Conservation (phyloP, 2,113 vertebrate genomes). For the Phrynosoma blainvillii region DNA sequence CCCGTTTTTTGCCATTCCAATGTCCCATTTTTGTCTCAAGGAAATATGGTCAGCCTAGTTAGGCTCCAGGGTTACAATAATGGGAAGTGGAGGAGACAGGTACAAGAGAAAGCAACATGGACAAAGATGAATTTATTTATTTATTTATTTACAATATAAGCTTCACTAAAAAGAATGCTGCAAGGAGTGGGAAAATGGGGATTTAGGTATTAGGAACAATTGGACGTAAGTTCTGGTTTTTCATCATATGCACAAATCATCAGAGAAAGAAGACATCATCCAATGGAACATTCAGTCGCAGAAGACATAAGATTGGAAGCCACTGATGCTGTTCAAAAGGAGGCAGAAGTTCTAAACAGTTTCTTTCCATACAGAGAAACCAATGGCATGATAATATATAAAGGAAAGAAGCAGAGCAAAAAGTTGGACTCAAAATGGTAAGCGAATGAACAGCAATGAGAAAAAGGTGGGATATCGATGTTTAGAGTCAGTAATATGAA, state of each 20-base stretch:
- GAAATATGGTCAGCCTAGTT: too few relatives aligned
- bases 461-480: not conserved
- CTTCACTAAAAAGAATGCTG: not conserved
- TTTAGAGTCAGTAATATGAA: not conserved
- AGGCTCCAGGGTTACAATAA: too few relatives aligned
- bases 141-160: not conserved
- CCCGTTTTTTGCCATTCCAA: too few relatives aligned
- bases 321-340: not conserved
- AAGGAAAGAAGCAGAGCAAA: not conserved
- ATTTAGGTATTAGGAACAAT: not conserved
- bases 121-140: too few relatives aligned
- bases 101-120: too few relatives aligned
- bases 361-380: conserved; percentile 3
- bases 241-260: not conserved
- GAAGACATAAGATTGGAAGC: not conserved
- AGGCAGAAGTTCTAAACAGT: conserved; percentile 13
- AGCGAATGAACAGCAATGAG: not conserved
- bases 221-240: not conserved
- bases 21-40: too few relatives aligned
- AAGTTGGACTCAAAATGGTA: conserved; percentile 1
- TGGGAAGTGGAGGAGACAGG: too few relatives aligned
- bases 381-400: not conserved
- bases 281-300: not conserved
- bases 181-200: not conserved
- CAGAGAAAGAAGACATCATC: not conserved